Percentiles rank a stretch among this genome's conserved stretches.
phyloP scores from a whole-genome alignment of 2,888 invertebrate species.

The Coecobrya sp. region DNA sequence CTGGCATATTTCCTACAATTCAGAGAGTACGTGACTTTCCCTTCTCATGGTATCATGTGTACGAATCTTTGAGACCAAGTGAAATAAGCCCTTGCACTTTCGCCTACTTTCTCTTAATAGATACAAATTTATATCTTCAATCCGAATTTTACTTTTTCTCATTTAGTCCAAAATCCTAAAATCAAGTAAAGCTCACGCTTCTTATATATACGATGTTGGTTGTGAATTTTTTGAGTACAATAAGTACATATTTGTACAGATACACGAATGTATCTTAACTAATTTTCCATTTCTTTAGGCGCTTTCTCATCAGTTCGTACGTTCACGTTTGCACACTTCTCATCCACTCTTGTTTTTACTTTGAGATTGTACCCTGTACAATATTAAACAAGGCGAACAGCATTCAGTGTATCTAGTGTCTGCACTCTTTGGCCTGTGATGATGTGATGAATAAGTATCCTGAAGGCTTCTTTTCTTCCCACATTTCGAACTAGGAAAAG shows the following conservation, averaged over 20 bases:
- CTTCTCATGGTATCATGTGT: neutral
- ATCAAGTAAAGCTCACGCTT: neutral
- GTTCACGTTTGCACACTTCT: neutral
- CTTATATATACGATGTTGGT: neutral
- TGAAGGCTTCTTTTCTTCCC: slow-evolving; percentile 7
- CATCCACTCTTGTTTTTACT: neutral
- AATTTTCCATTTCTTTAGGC: slow-evolving; percentile 44
- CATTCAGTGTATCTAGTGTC: neutral
- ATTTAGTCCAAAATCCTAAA: slow-evolving; percentile 12
- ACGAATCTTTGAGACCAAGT: slow-evolving; percentile 18
- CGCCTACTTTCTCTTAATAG: slow-evolving; percentile 21
- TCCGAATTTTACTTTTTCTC: slow-evolving; percentile 53
- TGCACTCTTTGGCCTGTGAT: neutral
- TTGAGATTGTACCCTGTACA: neutral
- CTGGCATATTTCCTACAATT: neutral
- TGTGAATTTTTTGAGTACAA: neutral
- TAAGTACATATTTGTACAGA: neutral
- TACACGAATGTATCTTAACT: neutral
- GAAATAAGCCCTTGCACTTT: slow-evolving; percentile 31
- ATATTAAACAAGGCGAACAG: neutral
- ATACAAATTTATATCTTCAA: slow-evolving; percentile 66
- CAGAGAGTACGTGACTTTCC: neutral
- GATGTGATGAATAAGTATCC: slow-evolving; percentile 45
- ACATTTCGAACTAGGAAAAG: neutral
- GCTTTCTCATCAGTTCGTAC: neutral